Conservation (phyloP, 2,797 vertebrate genomes). For the Helicolenus hilgendorfi region DNA sequence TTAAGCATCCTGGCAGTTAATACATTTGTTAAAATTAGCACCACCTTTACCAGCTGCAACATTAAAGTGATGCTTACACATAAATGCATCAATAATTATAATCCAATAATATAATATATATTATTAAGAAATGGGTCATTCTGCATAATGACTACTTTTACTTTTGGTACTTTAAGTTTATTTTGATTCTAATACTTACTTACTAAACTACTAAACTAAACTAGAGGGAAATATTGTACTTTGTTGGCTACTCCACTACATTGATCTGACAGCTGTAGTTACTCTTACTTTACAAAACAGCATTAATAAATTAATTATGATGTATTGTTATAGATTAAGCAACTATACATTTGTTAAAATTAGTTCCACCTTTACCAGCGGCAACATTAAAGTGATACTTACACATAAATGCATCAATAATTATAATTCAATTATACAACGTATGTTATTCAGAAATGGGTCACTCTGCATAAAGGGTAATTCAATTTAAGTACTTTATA, state of each 20-base stretch:
- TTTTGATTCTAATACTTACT: too few relatives aligned
- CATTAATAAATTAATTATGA: not conserved
- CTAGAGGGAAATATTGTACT: not conserved
- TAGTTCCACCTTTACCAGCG: not conserved
- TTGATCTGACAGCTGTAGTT: not conserved
- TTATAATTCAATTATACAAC: too few relatives aligned
- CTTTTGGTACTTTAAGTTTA: too few relatives aligned
- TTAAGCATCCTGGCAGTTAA: not conserved
- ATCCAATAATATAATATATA: too few relatives aligned
- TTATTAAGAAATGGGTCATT: too few relatives aligned
- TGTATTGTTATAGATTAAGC: too few relatives aligned
- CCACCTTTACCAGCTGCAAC: not conserved
- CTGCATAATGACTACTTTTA: too few relatives aligned
- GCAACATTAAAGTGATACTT: too few relatives aligned
- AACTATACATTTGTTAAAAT: not conserved
- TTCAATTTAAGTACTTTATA: not conserved
- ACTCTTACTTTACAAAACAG: not conserved
- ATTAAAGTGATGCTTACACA: not conserved
- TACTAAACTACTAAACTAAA: not conserved
- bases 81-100: not conserved
- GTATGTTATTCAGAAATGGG: not conserved
- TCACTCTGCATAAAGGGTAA: not conserved
- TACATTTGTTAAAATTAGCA: not conserved
- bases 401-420: too few relatives aligned
- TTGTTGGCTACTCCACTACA: not conserved